These are phyloP conservation scores for Eumerus sabulonum DNA, from an alignment of 2,888 invertebrate species.

Conservation along the genomic window DNA sequence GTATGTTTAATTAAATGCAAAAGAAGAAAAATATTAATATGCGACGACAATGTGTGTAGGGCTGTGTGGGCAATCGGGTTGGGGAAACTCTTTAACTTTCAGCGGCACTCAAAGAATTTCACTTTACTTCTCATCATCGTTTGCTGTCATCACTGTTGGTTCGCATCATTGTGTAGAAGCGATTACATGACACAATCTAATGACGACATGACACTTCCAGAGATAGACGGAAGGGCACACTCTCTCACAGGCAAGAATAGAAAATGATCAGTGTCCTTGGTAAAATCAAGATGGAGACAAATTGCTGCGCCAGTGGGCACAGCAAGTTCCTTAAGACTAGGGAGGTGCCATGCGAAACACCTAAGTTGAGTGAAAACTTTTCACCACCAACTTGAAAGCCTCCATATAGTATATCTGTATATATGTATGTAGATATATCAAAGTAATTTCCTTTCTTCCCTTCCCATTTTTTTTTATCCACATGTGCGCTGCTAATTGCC, in stretches of 20 bases:
- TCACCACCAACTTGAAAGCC: not conserved
- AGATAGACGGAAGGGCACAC: conserved; percentile 53
- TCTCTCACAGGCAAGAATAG: conserved; percentile 45
- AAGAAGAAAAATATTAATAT: conserved; percentile 55
- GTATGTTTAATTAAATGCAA: conserved; percentile 63
- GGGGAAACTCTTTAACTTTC: conserved; percentile 48
- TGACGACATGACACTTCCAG: conserved; percentile 51
- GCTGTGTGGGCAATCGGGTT: conserved; percentile 15
- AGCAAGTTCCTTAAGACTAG: conserved; percentile 6
- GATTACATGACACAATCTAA: conserved; percentile 68
- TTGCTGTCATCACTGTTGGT: conserved; percentile 37
- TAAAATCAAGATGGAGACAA: conserved; percentile 43
- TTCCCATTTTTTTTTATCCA: conserved; percentile 41
- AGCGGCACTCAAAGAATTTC: conserved; percentile 41
- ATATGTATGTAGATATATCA: no score
- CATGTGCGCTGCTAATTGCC: conserved; percentile 61
- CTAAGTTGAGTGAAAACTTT: conserved; percentile 42
- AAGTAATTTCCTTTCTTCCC: conserved; percentile 18
- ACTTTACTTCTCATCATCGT: not conserved
- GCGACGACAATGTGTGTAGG: not conserved
- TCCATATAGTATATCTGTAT: not conserved
- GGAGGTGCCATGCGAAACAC: not conserved
- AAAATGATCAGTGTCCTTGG: conserved; percentile 48
- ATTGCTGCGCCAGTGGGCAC: conserved; percentile 48
- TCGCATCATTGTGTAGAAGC: conserved; percentile 54